Percentiles rank a stretch among this genome's conserved stretches.
Evolutionary conservation across 2,888 invertebrate genomes (phyloP).

Genomic region (Hermaeophaga mercurialis): DNA sequence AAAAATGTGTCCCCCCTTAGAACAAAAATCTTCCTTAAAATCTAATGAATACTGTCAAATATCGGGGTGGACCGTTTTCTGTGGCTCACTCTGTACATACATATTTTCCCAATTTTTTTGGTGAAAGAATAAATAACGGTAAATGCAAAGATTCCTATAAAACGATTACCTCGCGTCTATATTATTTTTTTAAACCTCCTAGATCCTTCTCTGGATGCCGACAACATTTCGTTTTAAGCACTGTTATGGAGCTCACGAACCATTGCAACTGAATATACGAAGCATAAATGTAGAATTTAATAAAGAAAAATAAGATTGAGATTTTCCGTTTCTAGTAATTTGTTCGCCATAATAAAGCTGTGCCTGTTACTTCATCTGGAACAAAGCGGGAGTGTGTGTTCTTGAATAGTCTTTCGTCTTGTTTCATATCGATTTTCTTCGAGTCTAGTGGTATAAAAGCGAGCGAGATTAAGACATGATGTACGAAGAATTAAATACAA

Average conservation of each 20-base stretch:
- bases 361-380: slow-evolving; percentile 13
- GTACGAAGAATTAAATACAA: slow-evolving; percentile 3
- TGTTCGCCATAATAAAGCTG: slow-evolving; percentile 14
- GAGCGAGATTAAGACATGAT: slow-evolving; percentile 9
- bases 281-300: background rate
- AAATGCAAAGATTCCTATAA: too few relatives aligned
- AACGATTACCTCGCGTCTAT: too few relatives aligned
- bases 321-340: slow-evolving; percentile 14
- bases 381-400: slow-evolving; percentile 17
- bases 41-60: too few relatives aligned
- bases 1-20: too few relatives aligned
- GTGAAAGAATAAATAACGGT: too few relatives aligned
- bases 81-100: too few relatives aligned
- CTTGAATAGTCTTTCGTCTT: slow-evolving; percentile 20
- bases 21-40: too few relatives aligned
- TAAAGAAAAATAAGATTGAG: slow-evolving; percentile 5
- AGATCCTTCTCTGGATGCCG: too few relatives aligned
- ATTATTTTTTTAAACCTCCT: too few relatives aligned
- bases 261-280: background rate
- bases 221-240: background rate
- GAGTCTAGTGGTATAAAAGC: background rate
- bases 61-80: too few relatives aligned
- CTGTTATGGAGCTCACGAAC: background rate
- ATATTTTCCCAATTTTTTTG: too few relatives aligned
- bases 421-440: slow-evolving; percentile 16